Evolutionary conservation across 2,113 vertebrate species (phyloP).

Genomic region (Epinephelus cyanopodus): DNA sequence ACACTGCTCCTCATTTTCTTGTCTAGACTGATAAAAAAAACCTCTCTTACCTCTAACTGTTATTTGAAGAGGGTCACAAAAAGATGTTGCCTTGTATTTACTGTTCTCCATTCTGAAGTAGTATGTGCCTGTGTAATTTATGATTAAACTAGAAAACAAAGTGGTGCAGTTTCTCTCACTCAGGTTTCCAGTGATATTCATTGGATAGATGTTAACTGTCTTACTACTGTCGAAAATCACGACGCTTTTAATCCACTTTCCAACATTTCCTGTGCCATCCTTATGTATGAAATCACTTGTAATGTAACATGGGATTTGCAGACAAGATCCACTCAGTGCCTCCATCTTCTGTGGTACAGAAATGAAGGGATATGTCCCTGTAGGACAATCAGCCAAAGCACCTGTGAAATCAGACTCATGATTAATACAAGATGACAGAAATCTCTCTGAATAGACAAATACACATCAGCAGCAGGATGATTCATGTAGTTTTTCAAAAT

Average conservation of each 20-base stretch:
- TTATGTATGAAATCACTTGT: rapidly evolving
- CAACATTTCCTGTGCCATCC: rapidly evolving
- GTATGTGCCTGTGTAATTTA: neutral
- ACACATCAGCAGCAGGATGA: neutral
- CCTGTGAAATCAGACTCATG: slow-evolving; percentile 11
- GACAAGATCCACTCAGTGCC: slow-evolving; percentile 65
- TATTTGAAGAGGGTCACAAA: slow-evolving; percentile 24
- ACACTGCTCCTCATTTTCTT: neutral
- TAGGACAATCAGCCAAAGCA: neutral
- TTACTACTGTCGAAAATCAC: rapidly evolving
- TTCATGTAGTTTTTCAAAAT: neutral
- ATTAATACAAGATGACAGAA: neutral
- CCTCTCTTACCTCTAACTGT: slow-evolving; percentile 47
- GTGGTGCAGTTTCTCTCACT: slow-evolving; percentile 63
- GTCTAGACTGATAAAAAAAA: neutral
- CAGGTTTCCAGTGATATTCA: slow-evolving; percentile 63
- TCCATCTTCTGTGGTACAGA: slow-evolving; percentile 10
- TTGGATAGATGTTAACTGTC: neutral
- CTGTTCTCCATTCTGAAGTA: slow-evolving; percentile 54
- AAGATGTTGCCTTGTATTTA: rapidly evolving
- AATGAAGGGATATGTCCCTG: rapidly evolving
- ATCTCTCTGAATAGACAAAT: neutral
- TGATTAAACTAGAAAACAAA: slow-evolving; percentile 34
- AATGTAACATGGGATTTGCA: slow-evolving; percentile 66
- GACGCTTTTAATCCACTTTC: slow-evolving; percentile 45